phyloP scores from a whole-genome alignment of 2,888 invertebrate genomes.

The Ophion obscuratus region DNA sequence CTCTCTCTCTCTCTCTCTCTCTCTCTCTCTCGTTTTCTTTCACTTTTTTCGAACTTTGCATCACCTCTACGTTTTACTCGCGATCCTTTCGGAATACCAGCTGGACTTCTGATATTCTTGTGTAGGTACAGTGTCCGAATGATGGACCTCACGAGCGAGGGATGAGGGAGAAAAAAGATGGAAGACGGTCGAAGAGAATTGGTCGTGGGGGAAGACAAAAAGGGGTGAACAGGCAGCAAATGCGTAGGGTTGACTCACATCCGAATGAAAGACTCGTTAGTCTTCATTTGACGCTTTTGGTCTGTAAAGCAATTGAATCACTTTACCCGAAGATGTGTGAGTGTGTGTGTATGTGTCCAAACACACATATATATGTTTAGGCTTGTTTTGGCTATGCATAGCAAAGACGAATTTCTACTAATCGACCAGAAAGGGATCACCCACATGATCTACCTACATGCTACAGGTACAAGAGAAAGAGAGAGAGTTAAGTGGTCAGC shows the following conservation, averaged over 20 bases:
- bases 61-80: slow-evolving; percentile 11
- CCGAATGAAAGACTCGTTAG: slow-evolving; percentile 61
- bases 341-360: too few relatives aligned
- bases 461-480: too few relatives aligned
- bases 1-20: not conserved
- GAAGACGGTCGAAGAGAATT: slow-evolving; percentile 10
- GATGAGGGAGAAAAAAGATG: slow-evolving; percentile 27
- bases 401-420: too few relatives aligned
- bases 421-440: too few relatives aligned
- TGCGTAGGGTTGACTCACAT: slow-evolving; percentile 29
- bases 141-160: not conserved
- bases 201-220: too few relatives aligned
- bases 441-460: too few relatives aligned
- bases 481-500: too few relatives aligned
- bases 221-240: slow-evolving; percentile 36
- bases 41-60: slow-evolving; percentile 1
- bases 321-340: slow-evolving; percentile 21
- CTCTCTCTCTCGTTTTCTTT: not conserved
- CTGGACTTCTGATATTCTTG: slow-evolving; percentile 20
- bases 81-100: slow-evolving; percentile 3
- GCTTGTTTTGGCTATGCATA: too few relatives aligned
- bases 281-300: slow-evolving; percentile 66
- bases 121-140: slow-evolving; percentile 1
- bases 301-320: slow-evolving; percentile 58
- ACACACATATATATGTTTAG: too few relatives aligned